A percentile compares a stretch with the other conserved stretches of the same genome.
Conservation (phyloP, 2,113 vertebrate species). For the Mus pahari region DNA sequence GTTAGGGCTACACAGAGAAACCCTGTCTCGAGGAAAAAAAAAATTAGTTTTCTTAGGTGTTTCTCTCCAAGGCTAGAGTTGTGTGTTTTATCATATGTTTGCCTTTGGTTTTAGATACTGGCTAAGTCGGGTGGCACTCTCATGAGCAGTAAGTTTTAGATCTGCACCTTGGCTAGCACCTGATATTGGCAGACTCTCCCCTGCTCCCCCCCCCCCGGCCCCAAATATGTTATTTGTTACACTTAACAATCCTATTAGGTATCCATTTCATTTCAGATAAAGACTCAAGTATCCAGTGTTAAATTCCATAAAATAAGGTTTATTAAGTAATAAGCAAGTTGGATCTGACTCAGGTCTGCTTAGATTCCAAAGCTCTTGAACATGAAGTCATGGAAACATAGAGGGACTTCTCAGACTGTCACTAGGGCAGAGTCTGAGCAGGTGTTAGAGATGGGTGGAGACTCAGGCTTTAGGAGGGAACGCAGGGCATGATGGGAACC, state of each 20-base stretch:
- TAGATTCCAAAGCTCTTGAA: neutral
- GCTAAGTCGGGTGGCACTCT: neutral
- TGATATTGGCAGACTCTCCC: neutral
- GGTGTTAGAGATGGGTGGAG: neutral
- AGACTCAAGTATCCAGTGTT: neutral
- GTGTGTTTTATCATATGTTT: neutral
- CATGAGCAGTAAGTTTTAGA: neutral
- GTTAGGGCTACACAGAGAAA: no score
- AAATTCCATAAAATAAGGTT: neutral
- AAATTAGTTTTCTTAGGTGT: neutral
- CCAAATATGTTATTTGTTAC: neutral
- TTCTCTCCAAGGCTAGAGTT: neutral
- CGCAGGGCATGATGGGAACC: neutral
- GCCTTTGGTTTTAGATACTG: neutral
- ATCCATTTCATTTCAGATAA: constrained; percentile 5
- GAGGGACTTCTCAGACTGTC: neutral
- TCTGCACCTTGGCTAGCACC: neutral
- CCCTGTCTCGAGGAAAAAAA: no score
- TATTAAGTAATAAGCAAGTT: neutral
- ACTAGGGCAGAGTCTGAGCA: neutral
- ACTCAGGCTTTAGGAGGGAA: neutral
- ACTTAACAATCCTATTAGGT: neutral
- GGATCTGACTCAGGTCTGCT: neutral
- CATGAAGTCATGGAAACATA: neutral
- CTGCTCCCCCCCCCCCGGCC: no score